Base-by-base conservation (phyloP, 2,888 invertebrate genomes). In the Mesorhabditis spiculigera region DNA sequence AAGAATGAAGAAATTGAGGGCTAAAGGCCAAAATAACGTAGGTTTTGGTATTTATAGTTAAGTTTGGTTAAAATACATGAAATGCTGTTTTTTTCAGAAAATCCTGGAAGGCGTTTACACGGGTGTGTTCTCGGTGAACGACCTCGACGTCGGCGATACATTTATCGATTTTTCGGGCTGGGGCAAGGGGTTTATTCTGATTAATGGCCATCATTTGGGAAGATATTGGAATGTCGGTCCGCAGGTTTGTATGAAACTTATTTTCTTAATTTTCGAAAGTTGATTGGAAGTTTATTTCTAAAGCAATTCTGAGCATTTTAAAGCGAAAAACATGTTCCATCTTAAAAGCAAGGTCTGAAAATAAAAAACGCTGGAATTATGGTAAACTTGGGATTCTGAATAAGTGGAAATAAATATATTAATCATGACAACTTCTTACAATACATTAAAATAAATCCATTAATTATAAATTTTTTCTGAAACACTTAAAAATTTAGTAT, bases 171-270 rank as follows among this genome's bases (percentile, higher is more conserved):
- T 80, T 6, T 75, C 71, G 43, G 77, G 75, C 43, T 84, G 81
- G 81, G 80, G 78, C 13, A 82, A 90, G 87, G 90, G 90, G 42
- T 84, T 88, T 16, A 86, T 87, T 5, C 87, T 88, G 65, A 79
- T 90, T 4, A 89, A 89, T 75, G 87, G 87, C 4, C 86, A 87
- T 75, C 89, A 90, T 81, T 76, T 90, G 13, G 90, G 90, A 43
- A 86, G 89, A 58, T 90, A 89, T 81, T 90, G 90, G 90, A 88
- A 89, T 6, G 80, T 83, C 5, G 90, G 90, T 3, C 90, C 77
- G 10, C 77, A 73, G 68, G 70, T 73, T 28, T 73, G 41, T 41
- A 42, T 4, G 6, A 10, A n/a, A 10, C 50, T 28, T 41, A 5
- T 13, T 6, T 10, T 16, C n/a, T 5, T 42, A 43, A 4, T 58